Conservation (phyloP, 2,888 invertebrate genomes). For the Ariolimax columbianus region DNA sequence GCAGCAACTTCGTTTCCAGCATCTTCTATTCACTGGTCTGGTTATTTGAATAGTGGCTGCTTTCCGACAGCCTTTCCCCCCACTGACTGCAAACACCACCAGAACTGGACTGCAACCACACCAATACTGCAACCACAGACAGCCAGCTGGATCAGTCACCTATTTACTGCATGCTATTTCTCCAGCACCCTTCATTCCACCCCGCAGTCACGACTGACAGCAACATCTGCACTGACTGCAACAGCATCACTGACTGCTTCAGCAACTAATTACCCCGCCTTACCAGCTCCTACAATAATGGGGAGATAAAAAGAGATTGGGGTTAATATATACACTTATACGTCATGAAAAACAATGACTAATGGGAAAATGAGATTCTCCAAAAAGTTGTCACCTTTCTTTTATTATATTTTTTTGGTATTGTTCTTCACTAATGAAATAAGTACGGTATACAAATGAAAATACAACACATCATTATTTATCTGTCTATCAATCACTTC, state of each 20-base stretch:
- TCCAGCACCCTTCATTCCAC: constrained; percentile 45
- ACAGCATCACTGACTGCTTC: constrained; percentile 46
- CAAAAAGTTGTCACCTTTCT: background rate
- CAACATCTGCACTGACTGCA: constrained; percentile 43
- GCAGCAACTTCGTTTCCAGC: background rate
- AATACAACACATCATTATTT: too few species aligned
- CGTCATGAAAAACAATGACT: constrained; percentile 23
- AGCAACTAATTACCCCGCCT: constrained; percentile 53
- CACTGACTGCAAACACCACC: constrained; percentile 11
- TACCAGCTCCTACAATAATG: constrained; percentile 58
- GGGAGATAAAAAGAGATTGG: constrained; percentile 53
- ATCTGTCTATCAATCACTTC: too few species aligned
- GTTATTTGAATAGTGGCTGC: constrained; percentile 1
- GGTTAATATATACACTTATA: constrained; percentile 50
- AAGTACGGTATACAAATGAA: too few species aligned
- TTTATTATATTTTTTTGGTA: background rate
- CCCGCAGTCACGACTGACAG: constrained; percentile 44
- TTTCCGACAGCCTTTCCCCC: background rate
- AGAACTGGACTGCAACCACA: constrained; percentile 42
- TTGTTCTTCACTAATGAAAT: background rate
- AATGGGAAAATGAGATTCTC: background rate
- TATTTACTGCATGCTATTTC: constrained; percentile 51
- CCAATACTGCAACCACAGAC: constrained; percentile 23
- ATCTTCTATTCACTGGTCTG: background rate
- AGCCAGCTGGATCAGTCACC: constrained; percentile 37